Percentiles rank a stretch among this genome's conserved stretches.
phyloP scores from a whole-genome alignment of 1,140 invertebrate species.

The Calliopsis andreniformis region DNA sequence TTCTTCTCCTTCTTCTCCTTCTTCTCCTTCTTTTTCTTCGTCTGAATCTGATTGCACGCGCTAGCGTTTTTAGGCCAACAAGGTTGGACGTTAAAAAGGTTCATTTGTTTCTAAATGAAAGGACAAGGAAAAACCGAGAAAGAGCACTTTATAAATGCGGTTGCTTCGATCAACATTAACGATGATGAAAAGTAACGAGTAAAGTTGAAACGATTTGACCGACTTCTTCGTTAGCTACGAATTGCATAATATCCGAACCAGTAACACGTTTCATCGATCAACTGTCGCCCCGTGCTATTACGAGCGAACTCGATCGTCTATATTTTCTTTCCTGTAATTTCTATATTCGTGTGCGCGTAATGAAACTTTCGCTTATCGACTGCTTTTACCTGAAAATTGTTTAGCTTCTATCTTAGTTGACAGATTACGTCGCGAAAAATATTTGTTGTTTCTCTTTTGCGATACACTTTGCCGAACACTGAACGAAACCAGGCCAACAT shows the following conservation, averaged over 20 bases:
- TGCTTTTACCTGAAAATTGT: too few relatives aligned
- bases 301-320: too few relatives aligned
- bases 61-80: neutral
- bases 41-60: neutral
- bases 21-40: neutral
- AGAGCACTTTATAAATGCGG: conserved; percentile 35
- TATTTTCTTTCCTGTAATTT: too few relatives aligned
- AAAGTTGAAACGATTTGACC: conserved; percentile 59
- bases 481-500: conserved; percentile 60
- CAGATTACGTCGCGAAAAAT: conserved; percentile 44
- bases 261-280: too few relatives aligned
- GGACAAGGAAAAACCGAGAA: conserved; percentile 16
- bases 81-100: conserved; percentile 47
- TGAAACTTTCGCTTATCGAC: too few relatives aligned
- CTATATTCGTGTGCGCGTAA: too few relatives aligned
- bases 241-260: too few relatives aligned
- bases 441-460: conserved; percentile 51
- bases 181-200: conserved; percentile 26
- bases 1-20: neutral
- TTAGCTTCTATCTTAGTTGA: too few relatives aligned
- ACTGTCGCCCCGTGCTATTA: too few relatives aligned
- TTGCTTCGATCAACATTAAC: conserved; percentile 62
- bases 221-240: too few relatives aligned
- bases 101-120: conserved; percentile 59
- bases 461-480: conserved; percentile 55